Evolutionary conservation across 2,888 invertebrate species (phyloP), one percentile per base, ranked within the genome.

Genomic region (Colletes collaris): DNA sequence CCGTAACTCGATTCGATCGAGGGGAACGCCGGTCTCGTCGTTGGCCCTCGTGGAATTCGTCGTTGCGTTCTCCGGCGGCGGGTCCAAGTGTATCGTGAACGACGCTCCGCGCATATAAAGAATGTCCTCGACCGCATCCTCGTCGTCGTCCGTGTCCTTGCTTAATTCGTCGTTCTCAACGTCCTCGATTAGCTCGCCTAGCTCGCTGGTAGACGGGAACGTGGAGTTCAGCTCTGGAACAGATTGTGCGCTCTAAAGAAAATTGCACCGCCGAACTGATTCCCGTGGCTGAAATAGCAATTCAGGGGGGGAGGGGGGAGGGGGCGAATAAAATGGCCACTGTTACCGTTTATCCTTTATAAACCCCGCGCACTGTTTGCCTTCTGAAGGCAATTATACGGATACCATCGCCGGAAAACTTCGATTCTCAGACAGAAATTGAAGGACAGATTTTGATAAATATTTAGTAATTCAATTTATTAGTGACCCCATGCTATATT

Each of bases 211-310:
- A 81, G 95, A 94, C 89, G 94, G 94, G 75, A 93, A 93, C 72
- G 97, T 96, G 83, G 96, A 95, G 93, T 97, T 97, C 88, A 97
- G 93, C 93, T 97, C 97, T 97, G 95, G 5, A 88, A 90, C 75
- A 52, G n/a, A 80, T 46, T 46, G 73, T 46, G 52, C 8, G 7
- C 62, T 68, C 68, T 68, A 68, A 77, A 77, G 68, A 59, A 64
- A 4, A 60, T 19, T 13, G 52, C n/a, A 6, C 46, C 6, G 19
- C 0, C 3, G 10, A 4, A 16, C 11, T n/a, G 27, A 13, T 55
- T n/a, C 59, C 44, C 16, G 8, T 16, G 19, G 40, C 7, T 40
- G 59, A 19, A 60, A 60, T 60, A 16, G 44, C 16, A 16, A 60
- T n/a, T 4, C 35, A 11, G 56, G 1, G 11, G 7, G 13, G 6